phyloP scores from a whole-genome alignment of 2,797 vertebrate genomes.

The Sardinella longiceps region DNA sequence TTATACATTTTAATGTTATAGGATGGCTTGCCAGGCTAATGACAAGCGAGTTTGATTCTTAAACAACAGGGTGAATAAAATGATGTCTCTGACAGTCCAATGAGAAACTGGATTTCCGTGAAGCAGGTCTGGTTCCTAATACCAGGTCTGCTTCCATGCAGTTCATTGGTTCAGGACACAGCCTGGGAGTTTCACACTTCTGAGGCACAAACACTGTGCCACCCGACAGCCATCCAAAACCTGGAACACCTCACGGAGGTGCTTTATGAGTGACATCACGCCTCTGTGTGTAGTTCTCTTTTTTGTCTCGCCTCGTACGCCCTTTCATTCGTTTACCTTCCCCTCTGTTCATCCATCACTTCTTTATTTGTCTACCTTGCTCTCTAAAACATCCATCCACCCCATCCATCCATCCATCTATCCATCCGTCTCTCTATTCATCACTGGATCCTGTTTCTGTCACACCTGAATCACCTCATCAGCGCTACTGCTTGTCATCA shows the following conservation, averaged over 20 bases:
- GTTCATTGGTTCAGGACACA: not conserved
- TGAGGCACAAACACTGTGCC: not conserved
- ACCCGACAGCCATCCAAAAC: not conserved
- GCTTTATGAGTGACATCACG: too few species aligned
- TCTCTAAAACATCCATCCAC: too few species aligned
- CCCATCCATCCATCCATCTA: not conserved
- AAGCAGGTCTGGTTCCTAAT: not conserved
- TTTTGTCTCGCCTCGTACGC: not conserved
- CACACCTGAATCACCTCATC: not conserved
- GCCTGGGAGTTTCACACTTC: not conserved
- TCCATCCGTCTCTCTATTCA: not conserved
- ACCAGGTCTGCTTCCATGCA: not conserved
- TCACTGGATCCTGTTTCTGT: not conserved
- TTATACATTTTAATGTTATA: too few species aligned
- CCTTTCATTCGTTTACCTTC: not conserved
- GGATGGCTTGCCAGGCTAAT: too few species aligned
- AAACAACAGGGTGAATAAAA: not conserved
- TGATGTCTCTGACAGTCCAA: not conserved
- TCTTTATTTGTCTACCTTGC: not conserved
- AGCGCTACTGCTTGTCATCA: not conserved
- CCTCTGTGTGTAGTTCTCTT: not conserved
- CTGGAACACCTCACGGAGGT: not conserved
- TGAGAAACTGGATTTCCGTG: not conserved
- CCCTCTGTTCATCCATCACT: not conserved
- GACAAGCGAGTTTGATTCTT: too few species aligned